These are phyloP conservation scores for Rhynchophorus ferrugineus DNA, from an alignment of 1,140 invertebrate genomes.

Conservation along the genomic window DNA sequence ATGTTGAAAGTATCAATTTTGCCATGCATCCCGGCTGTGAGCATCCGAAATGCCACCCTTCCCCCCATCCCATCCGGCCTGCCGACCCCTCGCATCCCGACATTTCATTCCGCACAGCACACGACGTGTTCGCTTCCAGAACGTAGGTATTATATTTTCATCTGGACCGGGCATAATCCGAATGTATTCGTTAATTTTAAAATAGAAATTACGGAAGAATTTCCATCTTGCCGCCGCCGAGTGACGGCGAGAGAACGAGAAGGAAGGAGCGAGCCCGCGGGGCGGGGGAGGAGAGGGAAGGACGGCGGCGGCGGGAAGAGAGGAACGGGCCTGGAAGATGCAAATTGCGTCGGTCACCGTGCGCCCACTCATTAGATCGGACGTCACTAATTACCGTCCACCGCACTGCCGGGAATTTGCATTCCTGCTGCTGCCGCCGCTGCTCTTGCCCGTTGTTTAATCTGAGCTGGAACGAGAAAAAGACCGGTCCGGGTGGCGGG, in stretches of 20 bases:
- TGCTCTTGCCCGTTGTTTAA: conserved; percentile 24
- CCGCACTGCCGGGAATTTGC: conserved; percentile 24
- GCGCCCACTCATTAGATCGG: conserved; percentile 29
- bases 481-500: no score
- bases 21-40: no score
- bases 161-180: conserved; percentile 14
- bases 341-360: conserved; percentile 21
- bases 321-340: conserved; percentile 13
- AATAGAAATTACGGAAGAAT: conserved; percentile 30
- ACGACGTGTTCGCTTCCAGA: background rate
- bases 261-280: background rate
- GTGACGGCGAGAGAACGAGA: conserved; percentile 6
- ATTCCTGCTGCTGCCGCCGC: no score
- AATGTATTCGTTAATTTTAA: conserved; percentile 30
- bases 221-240: conserved; percentile 23
- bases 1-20: no score
- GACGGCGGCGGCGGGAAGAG: background rate
- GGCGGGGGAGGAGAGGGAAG: background rate
- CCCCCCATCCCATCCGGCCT: no score
- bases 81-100: no score
- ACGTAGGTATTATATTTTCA: conserved; percentile 18
- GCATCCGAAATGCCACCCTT: no score
- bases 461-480: conserved; percentile 21
- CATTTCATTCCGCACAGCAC: no score
- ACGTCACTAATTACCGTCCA: conserved; percentile 28